These are phyloP conservation scores for Austrofundulus limnaeus DNA, from an alignment of 2,113 vertebrate species.

Conservation along the genomic window DNA sequence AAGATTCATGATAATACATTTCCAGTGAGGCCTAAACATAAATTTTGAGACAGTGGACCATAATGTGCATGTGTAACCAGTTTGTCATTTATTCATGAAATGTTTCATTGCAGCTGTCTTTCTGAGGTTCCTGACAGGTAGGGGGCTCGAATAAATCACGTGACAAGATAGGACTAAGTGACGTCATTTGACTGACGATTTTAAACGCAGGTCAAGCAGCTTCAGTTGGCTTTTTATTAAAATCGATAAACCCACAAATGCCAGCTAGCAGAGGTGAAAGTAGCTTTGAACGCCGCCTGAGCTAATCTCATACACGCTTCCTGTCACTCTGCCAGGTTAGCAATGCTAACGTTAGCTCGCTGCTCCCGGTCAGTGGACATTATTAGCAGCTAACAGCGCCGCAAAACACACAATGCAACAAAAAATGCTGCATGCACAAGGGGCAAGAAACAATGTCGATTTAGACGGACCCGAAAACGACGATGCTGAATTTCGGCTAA, in stretches of 20 bases:
- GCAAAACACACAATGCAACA: slow-evolving; percentile 6
- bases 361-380: neutral
- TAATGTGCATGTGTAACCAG: too few species aligned
- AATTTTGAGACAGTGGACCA: too few species aligned
- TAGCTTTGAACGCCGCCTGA: neutral
- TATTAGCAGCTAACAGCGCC: neutral
- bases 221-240: neutral
- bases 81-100: too few species aligned
- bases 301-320: slow-evolving; percentile 26
- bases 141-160: too few species aligned
- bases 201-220: slow-evolving; percentile 5
- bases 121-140: neutral
- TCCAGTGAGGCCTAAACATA: too few species aligned
- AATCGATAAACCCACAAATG: neutral
- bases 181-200: neutral
- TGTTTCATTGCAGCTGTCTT: too few species aligned
- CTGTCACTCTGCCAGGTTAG: slow-evolving; percentile 29
- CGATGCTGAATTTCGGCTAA: neutral
- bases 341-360: slow-evolving; percentile 55
- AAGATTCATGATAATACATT: too few species aligned
- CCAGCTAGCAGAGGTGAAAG: neutral
- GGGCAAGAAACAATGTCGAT: neutral
- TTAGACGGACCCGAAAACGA: neutral
- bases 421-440: neutral
- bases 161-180: too few species aligned